Conservation (phyloP, 30 jellyfish, hydroid and myxozoan species). For the Cassiopea xamachana region DNA sequence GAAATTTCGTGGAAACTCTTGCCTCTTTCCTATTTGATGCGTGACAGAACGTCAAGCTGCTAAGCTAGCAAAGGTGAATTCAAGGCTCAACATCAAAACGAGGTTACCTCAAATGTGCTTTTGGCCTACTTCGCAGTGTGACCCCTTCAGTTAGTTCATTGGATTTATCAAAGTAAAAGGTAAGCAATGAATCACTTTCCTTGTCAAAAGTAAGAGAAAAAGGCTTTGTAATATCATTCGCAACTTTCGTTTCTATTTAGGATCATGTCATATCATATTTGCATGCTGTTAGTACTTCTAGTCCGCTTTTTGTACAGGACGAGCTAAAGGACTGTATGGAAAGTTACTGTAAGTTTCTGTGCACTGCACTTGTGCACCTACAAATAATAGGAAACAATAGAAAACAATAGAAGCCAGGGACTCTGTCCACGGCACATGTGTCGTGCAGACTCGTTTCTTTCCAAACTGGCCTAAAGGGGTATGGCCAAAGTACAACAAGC, state of each 20-base stretch:
- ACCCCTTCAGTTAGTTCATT: background rate
- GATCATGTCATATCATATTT: background rate
- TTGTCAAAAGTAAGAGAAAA: background rate
- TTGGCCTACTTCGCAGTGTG: constrained; percentile 9
- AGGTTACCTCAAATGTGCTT: constrained; percentile 6
- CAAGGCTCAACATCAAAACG: constrained; percentile 21
- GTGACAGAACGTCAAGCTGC: background rate
- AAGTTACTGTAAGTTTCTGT: too few species aligned
- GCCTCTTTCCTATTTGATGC: background rate
- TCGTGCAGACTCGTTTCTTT: background rate
- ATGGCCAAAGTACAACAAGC: background rate
- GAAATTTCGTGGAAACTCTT: background rate
- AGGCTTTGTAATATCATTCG: background rate
- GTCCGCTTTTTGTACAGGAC: background rate
- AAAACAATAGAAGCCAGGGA: too few species aligned
- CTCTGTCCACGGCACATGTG: too few species aligned
- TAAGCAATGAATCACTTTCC: constrained; percentile 5
- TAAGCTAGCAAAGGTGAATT: background rate
- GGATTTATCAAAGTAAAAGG: background rate
- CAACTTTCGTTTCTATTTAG: background rate
- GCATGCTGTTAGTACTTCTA: background rate
- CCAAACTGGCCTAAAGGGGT: background rate
- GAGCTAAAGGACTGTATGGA: too few species aligned
- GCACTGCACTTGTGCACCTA: too few species aligned
- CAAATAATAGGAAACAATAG: too few species aligned